Percentiles rank a stretch among this genome's conserved stretches.
These are phyloP conservation scores for Acrossocheilus fasciatus DNA, from an alignment of 2,797 vertebrate species.

Conservation along the genomic window DNA sequence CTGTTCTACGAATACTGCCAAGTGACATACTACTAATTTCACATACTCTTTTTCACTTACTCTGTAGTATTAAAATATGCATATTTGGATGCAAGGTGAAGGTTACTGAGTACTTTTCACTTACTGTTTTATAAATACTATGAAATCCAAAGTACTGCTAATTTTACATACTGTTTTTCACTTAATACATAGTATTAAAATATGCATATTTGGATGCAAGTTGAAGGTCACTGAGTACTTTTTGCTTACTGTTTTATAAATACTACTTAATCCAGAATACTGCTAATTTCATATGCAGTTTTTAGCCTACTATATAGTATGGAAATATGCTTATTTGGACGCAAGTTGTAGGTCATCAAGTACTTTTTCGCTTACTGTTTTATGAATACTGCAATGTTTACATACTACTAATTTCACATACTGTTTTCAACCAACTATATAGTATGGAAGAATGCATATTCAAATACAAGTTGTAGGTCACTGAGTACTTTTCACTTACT, in stretches of 20 bases:
- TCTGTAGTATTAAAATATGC: neutral
- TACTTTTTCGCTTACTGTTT: neutral
- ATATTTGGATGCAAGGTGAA: too few relatives aligned
- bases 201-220: too few relatives aligned
- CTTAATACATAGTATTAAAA: too few relatives aligned
- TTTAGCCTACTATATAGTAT: neutral
- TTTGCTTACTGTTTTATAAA: too few relatives aligned
- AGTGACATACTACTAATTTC: too few relatives aligned
- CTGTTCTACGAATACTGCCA: too few relatives aligned
- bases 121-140: neutral
- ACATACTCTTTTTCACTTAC: too few relatives aligned
- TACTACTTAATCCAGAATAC: neutral
- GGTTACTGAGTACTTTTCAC: neutral
- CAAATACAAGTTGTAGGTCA: neutral
- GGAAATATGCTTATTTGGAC: too few relatives aligned
- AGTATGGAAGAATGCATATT: neutral
- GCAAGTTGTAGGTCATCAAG: neutral
- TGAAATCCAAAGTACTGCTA: neutral
- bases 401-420: neutral
- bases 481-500: neutral
- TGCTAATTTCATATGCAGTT: neutral
- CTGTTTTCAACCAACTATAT: accelerated
- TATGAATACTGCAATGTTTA: neutral
- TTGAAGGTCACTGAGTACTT: too few relatives aligned
- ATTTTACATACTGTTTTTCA: neutral